Evolutionary conservation across 2,797 vertebrate genomes (phyloP).

Genomic region (Argya squamiceps): DNA sequence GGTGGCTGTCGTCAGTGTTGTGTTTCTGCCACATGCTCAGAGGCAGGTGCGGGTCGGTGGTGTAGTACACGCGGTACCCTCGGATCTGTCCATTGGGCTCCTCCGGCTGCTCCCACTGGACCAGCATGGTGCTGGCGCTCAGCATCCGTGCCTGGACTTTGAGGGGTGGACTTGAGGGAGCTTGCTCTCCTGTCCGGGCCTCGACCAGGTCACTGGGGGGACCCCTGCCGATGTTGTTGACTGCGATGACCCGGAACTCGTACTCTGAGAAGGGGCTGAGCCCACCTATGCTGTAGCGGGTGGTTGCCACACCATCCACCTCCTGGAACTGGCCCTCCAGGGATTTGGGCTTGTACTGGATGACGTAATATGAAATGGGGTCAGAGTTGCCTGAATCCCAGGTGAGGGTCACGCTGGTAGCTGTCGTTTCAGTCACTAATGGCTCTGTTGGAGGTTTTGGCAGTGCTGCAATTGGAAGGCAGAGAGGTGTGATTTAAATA

Average conservation of each 20-base stretch:
- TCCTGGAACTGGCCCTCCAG: slow-evolving; percentile 90
- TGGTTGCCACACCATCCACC: slow-evolving; percentile 94
- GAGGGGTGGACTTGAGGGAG: slow-evolving; percentile 91
- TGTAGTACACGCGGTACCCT: slow-evolving; percentile 93
- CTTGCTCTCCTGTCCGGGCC: slow-evolving; percentile 93
- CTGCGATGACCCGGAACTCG: slow-evolving; percentile 89
- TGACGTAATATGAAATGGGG: slow-evolving; percentile 91
- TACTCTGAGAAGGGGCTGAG: slow-evolving; percentile 95
- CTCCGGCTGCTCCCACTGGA: slow-evolving; percentile 94
- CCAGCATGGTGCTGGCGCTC: slow-evolving; percentile 91
- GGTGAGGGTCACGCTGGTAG: slow-evolving; percentile 96
- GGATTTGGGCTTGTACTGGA: slow-evolving; percentile 89
- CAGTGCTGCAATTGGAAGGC: slow-evolving; percentile 82
- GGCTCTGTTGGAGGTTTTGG: slow-evolving; percentile 90
- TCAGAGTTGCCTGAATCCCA: slow-evolving; percentile 96
- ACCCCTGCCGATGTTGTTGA: slow-evolving; percentile 94
- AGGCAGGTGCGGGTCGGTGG: slow-evolving; percentile 77
- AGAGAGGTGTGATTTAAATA: slow-evolving; percentile 62
- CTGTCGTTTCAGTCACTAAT: slow-evolving; percentile 93
- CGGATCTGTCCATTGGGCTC: slow-evolving; percentile 93
- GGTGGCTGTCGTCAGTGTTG: slow-evolving; percentile 87
- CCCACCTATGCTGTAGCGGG: slow-evolving; percentile 95
- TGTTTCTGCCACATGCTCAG: slow-evolving; percentile 91
- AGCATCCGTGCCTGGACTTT: slow-evolving; percentile 92
- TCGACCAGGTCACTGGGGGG: slow-evolving; percentile 84